Base-by-base conservation (phyloP, 2,888 invertebrate genomes). In the Gandaritis pyraliata region DNA sequence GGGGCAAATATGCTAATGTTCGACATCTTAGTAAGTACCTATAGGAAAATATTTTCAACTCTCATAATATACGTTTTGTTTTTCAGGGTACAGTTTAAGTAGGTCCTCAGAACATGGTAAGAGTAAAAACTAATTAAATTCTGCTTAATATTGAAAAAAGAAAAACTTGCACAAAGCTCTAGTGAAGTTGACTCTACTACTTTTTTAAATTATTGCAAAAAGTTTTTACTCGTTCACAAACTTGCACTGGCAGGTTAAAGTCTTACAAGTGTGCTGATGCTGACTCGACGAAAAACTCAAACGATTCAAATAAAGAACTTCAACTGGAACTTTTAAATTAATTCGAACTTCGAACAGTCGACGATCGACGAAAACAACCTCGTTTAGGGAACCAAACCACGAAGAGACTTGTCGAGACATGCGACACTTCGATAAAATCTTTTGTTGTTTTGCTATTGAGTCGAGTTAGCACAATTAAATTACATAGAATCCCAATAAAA, bases 1-100 rank as follows among this genome's bases (percentile, higher is more conserved):
- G 47, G 60, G 39, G 36, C 13, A 47, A 53, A 46, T 39, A 39
- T 55, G 53, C 36, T 49, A 59, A 54, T 45, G 12, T 49, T 41
- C 18, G 49, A 29, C 36, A 39, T 45, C 29, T 51, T 59, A 51
- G 39, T 16, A 36, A 50, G n/a, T n/a, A n/a, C n/a, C 43, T 23
- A 33, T 29, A 53, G 41, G 43, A 53, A 54, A 50, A 11, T 50
- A 45, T 49, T 30, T 8, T 12, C 11, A 16, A 8, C 6, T 38
- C n/a, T n/a, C n/a, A n/a, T n/a, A n/a, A n/a, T n/a, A n/a, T n/a
- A 4, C 5, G 12, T 38, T n/a, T 38, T n/a, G 23, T 23, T 23
- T 23, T 23, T 23, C 3, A 23, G n/a, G n/a, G n/a, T n/a, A n/a
- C n/a, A n/a, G n/a, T n/a, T n/a, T n/a, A n/a, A n/a, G n/a, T n/a